Percentiles rank a stretch among this genome's conserved stretches.
Conservation (phyloP, 2,113 vertebrate genomes). For the Ramphastos sulfuratus region DNA sequence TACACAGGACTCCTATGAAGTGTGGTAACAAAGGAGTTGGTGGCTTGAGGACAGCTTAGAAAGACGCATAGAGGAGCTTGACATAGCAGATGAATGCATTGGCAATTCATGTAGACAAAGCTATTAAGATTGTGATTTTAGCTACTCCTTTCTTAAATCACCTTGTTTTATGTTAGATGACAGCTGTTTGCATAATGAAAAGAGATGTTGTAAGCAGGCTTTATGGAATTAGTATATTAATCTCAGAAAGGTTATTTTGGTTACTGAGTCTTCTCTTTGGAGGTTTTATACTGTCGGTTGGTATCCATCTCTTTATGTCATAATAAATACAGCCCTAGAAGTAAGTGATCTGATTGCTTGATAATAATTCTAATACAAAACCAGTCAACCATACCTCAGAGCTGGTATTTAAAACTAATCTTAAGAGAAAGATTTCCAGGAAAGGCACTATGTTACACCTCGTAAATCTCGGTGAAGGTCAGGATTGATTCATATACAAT, state of each 20-base stretch:
- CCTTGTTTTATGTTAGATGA: slow-evolving; percentile 9
- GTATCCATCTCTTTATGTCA: neutral
- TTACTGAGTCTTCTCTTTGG: slow-evolving; percentile 3
- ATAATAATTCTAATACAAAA: slow-evolving; percentile 4
- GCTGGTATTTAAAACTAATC: neutral
- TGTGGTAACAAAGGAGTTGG: neutral
- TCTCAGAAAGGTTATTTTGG: slow-evolving; percentile 15
- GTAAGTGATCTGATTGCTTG: neutral
- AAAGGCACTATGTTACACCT: neutral
- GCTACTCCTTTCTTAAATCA: slow-evolving; percentile 9
- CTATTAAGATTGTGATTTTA: slow-evolving; percentile 3
- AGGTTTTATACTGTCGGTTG: neutral
- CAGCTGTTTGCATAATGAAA: slow-evolving; percentile 7
- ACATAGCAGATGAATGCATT: neutral
- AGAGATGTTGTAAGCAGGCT: neutral
- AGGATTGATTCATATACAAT: neutral
- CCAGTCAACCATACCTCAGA: neutral
- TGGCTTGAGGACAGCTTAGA: neutral
- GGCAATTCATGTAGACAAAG: neutral
- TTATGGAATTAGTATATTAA: slow-evolving; percentile 33
- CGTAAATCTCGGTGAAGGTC: neutral
- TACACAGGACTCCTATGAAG: neutral
- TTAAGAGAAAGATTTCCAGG: neutral
- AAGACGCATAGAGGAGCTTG: neutral
- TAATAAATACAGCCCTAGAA: neutral